Percentiles rank a stretch among this genome's conserved stretches.
Conservation (phyloP, 2,797 vertebrate species). For the Eutrigla gurnardus region DNA sequence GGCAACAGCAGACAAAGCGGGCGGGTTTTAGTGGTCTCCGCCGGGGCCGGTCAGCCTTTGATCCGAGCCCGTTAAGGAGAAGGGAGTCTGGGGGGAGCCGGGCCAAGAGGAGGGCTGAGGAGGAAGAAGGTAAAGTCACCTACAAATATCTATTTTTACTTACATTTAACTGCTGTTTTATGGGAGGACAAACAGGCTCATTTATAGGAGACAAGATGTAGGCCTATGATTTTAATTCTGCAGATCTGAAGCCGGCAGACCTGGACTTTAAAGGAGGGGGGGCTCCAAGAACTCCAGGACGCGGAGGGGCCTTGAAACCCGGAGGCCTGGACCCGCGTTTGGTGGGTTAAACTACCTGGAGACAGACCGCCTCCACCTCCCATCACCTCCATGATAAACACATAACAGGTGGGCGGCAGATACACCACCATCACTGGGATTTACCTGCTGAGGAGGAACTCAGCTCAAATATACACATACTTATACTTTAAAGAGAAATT, state of each 20-base stretch:
- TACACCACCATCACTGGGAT: neutral
- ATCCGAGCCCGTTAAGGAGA: slow-evolving; percentile 88
- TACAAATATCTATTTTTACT: slow-evolving; percentile 12
- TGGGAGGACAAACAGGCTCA: neutral
- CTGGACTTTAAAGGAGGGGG: neutral
- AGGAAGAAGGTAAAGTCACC: slow-evolving; percentile 70
- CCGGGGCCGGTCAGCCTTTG: slow-evolving; percentile 83
- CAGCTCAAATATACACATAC: too few relatives aligned
- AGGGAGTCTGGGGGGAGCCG: slow-evolving; percentile 60
- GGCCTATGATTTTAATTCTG: too few relatives aligned
- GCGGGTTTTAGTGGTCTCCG: slow-evolving; percentile 81
- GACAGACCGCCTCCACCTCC: neutral
- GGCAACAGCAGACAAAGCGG: slow-evolving; percentile 90
- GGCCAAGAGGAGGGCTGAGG: slow-evolving; percentile 51
- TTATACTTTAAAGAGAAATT: neutral
- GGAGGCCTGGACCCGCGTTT: slow-evolving; percentile 19
- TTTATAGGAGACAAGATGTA: neutral
- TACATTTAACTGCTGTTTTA: neutral
- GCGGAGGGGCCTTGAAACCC: neutral
- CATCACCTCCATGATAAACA: slow-evolving; percentile 1
- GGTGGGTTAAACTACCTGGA: slow-evolving; percentile 8
- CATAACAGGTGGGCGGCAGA: slow-evolving; percentile 20
- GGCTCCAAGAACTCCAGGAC: slow-evolving; percentile 12
- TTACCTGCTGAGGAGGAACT: neutral
- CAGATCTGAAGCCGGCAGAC: neutral